Evolutionary conservation across 1,140 invertebrate genomes (phyloP).

Genomic region (Ooceraea biroi): DNA sequence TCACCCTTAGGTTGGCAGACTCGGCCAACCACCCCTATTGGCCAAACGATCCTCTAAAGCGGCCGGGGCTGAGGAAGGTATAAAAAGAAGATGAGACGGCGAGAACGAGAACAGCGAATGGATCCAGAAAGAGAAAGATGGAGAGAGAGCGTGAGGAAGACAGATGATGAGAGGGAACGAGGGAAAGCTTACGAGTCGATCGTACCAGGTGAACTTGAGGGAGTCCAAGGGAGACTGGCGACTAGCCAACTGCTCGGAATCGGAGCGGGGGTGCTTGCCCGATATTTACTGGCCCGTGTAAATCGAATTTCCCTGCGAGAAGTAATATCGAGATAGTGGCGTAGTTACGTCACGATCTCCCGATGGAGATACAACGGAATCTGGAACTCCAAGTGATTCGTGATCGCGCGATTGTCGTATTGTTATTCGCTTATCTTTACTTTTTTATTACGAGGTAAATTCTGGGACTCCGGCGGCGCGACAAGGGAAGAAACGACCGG

Average conservation of each 20-base stretch:
- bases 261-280: conserved; percentile 60
- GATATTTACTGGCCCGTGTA: conserved; percentile 72
- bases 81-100: conserved; percentile 62
- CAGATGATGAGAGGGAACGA: neutral
- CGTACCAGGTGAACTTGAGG: conserved; percentile 75
- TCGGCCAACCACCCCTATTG: conserved; percentile 74
- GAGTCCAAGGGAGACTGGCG: conserved; percentile 67
- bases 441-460: neutral
- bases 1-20: conserved; percentile 55
- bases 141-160: neutral
- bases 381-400: neutral
- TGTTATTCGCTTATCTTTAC: neutral
- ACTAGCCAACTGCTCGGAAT: conserved; percentile 57
- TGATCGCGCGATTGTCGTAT: neutral
- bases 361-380: neutral
- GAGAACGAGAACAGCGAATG: conserved; percentile 36
- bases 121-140: neutral
- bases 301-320: conserved; percentile 44
- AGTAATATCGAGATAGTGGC: conserved; percentile 20
- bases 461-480: neutral
- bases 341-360: neutral
- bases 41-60: conserved; percentile 68
- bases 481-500: neutral
- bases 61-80: conserved; percentile 50
- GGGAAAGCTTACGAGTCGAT: conserved; percentile 69